Percentiles rank a stretch among this genome's conserved stretches.
Conservation (phyloP, 1,140 invertebrate species). For the Macrotrachela quadricornifera region DNA sequence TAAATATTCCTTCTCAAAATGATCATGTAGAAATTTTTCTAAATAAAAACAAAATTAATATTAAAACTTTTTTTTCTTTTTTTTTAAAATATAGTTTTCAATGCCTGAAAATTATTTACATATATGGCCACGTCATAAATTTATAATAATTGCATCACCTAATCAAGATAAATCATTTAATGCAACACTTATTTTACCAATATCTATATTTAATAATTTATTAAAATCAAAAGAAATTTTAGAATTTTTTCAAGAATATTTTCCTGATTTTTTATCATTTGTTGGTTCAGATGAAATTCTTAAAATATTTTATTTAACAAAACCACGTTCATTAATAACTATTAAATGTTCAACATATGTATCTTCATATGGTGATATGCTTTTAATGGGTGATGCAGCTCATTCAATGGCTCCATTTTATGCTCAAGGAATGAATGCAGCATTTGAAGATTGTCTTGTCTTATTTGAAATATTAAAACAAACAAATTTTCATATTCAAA, state of each 20-base stretch:
- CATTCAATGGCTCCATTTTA: slow-evolving; percentile 98
- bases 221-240: slow-evolving; percentile 44
- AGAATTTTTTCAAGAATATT: slow-evolving; percentile 56
- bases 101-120: slow-evolving; percentile 72
- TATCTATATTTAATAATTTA: slow-evolving; percentile 46
- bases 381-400: slow-evolving; percentile 32
- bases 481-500: too few species aligned
- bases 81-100: too few species aligned
- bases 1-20: slow-evolving; percentile 53
- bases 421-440: slow-evolving; percentile 95
- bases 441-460: slow-evolving; percentile 8
- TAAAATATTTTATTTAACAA: too few species aligned
- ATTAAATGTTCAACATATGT: too few species aligned
- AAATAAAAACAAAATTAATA: too few species aligned
- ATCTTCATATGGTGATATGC: too few species aligned
- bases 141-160: slow-evolving; percentile 93
- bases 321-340: too few species aligned
- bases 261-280: too few species aligned
- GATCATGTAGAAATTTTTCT: slow-evolving; percentile 24
- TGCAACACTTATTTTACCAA: slow-evolving; percentile 86
- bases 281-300: too few species aligned
- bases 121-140: slow-evolving; percentile 81
- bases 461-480: slow-evolving; percentile 7
- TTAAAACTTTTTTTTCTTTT: too few species aligned
- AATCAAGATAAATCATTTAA: slow-evolving; percentile 82